phyloP scores from a whole-genome alignment of 2,888 invertebrate genomes.

The Drosophila falleni region DNA sequence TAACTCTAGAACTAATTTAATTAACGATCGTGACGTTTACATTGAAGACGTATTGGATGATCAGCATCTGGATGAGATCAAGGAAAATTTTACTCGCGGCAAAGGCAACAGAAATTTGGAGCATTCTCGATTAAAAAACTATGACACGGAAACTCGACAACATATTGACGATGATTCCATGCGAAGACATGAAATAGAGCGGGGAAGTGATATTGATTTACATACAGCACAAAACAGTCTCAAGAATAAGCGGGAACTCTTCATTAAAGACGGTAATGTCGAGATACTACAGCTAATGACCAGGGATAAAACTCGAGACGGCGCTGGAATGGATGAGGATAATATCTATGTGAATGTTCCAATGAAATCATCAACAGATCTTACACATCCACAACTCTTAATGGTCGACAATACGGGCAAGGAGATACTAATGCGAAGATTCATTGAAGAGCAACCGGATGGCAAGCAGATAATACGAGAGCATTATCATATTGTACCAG shows the following conservation, averaged over 20 bases:
- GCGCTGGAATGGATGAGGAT: constrained; percentile 86
- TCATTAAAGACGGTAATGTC: constrained; percentile 93
- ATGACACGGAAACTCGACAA: constrained; percentile 85
- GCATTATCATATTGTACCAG: constrained; percentile 85
- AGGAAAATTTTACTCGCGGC: constrained; percentile 69
- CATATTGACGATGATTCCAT: constrained; percentile 91
- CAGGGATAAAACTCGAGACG: constrained; percentile 87
- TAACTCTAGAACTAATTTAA: constrained; percentile 85
- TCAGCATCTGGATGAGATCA: constrained; percentile 66
- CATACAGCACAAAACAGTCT: constrained; percentile 79
- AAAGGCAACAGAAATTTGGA: constrained; percentile 80
- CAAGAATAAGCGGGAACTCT: constrained; percentile 88
- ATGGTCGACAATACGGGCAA: constrained; percentile 93
- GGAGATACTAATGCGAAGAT: constrained; percentile 92
- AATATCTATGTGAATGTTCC: constrained; percentile 88
- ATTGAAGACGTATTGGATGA: constrained; percentile 83
- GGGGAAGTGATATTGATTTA: constrained; percentile 89
- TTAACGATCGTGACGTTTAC: constrained; percentile 84
- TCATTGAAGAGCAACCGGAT: constrained; percentile 92
- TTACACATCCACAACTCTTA: constrained; percentile 88
- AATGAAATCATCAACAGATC: constrained; percentile 86
- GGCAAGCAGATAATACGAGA: constrained; percentile 88
- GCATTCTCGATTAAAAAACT: constrained; percentile 59
- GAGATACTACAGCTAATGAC: constrained; percentile 93
- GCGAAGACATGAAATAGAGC: constrained; percentile 91